Conservation (phyloP, 2,888 invertebrate species). For the Lomographa bimaculata region DNA sequence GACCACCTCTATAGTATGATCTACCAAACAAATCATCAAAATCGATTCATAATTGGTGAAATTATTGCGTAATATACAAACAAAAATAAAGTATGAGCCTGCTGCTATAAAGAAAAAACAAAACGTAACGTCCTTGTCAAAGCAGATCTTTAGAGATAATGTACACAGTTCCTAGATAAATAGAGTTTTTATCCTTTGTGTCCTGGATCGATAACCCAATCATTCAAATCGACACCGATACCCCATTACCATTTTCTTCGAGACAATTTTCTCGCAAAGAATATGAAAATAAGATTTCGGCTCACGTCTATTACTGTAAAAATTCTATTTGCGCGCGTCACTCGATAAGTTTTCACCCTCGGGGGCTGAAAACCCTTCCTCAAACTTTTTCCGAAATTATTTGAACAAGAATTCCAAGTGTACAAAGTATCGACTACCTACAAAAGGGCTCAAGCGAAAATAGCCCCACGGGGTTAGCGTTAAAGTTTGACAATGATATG, state of each 20-base stretch:
- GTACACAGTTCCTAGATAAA: too few species aligned
- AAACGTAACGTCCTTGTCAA: too few species aligned
- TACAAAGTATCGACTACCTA: slow-evolving; percentile 38
- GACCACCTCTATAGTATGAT: too few species aligned
- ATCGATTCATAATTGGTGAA: too few species aligned
- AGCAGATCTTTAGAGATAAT: too few species aligned
- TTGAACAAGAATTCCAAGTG: slow-evolving; percentile 57
- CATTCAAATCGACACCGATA: slow-evolving; percentile 6
- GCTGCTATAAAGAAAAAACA: too few species aligned
- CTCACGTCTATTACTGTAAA: slow-evolving; percentile 35
- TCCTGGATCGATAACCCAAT: slow-evolving; percentile 1
- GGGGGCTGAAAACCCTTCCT: slow-evolving; percentile 63
- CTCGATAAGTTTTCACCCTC: slow-evolving; percentile 67
- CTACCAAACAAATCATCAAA: too few species aligned
- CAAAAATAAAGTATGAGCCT: too few species aligned
- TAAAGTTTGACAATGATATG: slow-evolving; percentile 38
- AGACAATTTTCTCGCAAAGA: slow-evolving; percentile 29
- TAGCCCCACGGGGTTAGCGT: slow-evolving; percentile 42
- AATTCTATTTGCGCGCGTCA: slow-evolving; percentile 42
- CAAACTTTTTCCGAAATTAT: slow-evolving; percentile 76
- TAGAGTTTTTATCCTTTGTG: background rate
- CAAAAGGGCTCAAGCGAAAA: slow-evolving; percentile 46
- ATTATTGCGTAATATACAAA: too few species aligned
- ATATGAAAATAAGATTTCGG: slow-evolving; percentile 35
- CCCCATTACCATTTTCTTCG: slow-evolving; percentile 3